phyloP scores from a whole-genome alignment of 2,888 invertebrate species.

The Diabrotica balteata region DNA sequence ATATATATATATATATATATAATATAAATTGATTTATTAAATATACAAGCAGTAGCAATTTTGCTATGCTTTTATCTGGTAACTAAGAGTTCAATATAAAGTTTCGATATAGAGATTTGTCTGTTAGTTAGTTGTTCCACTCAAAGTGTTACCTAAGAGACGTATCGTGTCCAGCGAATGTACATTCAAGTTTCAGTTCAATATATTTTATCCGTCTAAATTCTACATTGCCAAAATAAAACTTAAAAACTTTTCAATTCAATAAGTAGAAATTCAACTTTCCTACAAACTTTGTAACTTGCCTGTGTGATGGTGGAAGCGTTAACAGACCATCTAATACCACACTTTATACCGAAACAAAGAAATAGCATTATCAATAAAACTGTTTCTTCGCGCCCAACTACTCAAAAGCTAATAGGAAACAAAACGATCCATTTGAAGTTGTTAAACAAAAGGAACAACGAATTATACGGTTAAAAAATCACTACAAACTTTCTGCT shows the following conservation, averaged over 20 bases:
- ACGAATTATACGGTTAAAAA: slow-evolving; percentile 5
- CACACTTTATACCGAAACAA: slow-evolving; percentile 25
- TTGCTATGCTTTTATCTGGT: too few relatives aligned
- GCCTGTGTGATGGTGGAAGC: slow-evolving; percentile 16
- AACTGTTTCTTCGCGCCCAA: slow-evolving; percentile 16
- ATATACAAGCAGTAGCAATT: too few relatives aligned
- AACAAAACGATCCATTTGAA: slow-evolving; percentile 20
- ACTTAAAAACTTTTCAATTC: slow-evolving; percentile 22
- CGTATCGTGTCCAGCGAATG: slow-evolving; percentile 17
- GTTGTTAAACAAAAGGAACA: slow-evolving; percentile 20
- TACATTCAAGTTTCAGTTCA: slow-evolving; percentile 21
- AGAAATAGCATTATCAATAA: slow-evolving; percentile 25
- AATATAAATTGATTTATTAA: too few relatives aligned
- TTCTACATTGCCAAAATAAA: slow-evolving; percentile 26
- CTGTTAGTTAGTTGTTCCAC: too few relatives aligned
- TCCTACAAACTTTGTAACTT: slow-evolving; percentile 21
- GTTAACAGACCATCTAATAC: slow-evolving; percentile 25
- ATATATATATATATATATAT: too few relatives aligned
- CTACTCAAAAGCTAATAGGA: slow-evolving; percentile 21
- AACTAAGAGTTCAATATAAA: too few relatives aligned
- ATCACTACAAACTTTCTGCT: not conserved
- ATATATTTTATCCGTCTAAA: slow-evolving; percentile 24
- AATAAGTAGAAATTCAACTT: slow-evolving; percentile 27
- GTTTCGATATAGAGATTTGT: too few relatives aligned
- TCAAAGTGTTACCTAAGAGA: not conserved